Base-by-base conservation (phyloP, 2,113 vertebrate genomes). In the Peucedramus taeniatus region DNA sequence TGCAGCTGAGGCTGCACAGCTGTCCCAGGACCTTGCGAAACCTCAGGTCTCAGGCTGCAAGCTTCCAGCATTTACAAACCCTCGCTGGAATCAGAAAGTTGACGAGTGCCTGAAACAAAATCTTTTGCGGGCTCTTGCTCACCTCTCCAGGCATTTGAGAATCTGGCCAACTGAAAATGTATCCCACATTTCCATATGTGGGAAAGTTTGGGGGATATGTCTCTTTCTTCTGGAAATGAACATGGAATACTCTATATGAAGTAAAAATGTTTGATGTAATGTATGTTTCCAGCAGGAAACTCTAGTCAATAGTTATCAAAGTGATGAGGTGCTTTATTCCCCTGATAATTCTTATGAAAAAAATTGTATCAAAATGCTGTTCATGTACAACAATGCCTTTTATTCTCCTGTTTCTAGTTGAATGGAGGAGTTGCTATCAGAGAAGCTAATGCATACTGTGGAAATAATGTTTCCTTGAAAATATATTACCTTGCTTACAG, bases 281-380 rank as follows among this genome's bases (percentile, higher is more conserved):
- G 13, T 1, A 20, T 75, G n/a, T 77, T 88, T 95, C 68, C 71
- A 95, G 90, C 85, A 95, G 88, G 92, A 96, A 93, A 56, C 30
- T 86, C 57, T 33, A 81, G 88, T 96, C 87, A 90, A 9, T 64
- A 83, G 59, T 71, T 96, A 60, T 93, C 64, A 84, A 94, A 93
- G 65, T 81, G 76, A 93, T 3, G 31, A 86, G 92, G 31, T 78
- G 37, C 49, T 96, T 89, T 94, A 87, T 68, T 96, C 83, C 60
- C 72, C 28, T 94, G 83, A 9, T 90, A 45, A 68, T 71, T 60
- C 64, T 83, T 75, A 27, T 7, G 15, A 74, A 93, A 86, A 93
- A 78, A 74, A 33, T 10, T 0, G 12, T 70, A 49, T 88, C 64
- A 81, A 84, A 97, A 94, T 66, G 8, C 64, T 59, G 22, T 57